A percentile compares a stretch with the other conserved stretches of the same genome.
These are phyloP conservation scores for Diaphora mendica DNA, from an alignment of 2,888 invertebrate species.

Conservation along the genomic window DNA sequence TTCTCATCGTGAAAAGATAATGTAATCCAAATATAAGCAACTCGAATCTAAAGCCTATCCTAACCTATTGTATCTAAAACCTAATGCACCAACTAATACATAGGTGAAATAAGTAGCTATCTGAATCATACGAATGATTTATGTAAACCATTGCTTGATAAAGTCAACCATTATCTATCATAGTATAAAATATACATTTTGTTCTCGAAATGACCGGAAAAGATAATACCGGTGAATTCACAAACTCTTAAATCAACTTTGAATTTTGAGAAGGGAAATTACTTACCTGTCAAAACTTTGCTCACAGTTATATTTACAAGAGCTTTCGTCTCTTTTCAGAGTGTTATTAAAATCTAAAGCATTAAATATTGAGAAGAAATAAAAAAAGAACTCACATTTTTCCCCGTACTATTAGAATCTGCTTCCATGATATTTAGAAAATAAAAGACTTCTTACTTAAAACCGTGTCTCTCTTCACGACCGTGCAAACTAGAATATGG, in stretches of 20 bases:
- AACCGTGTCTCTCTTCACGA: constrained; percentile 54
- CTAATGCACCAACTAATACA: not conserved
- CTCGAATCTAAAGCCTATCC: too few species aligned
- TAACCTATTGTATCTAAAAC: not conserved
- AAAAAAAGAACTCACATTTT: constrained; percentile 65
- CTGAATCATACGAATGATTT: not conserved
- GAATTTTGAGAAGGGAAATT: constrained; percentile 41
- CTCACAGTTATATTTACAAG: constrained; percentile 40
- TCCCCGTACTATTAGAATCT: constrained; percentile 53
- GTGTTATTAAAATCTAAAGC: constrained; percentile 16
- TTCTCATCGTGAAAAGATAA: too few species aligned
- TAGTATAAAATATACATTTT: constrained; percentile 33
- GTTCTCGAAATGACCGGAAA: constrained; percentile 35
- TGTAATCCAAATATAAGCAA: not conserved
- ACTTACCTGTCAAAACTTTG: constrained; percentile 48
- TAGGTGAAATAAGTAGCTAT: not conserved
- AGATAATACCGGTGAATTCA: constrained; percentile 40
- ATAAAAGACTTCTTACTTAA: not conserved
- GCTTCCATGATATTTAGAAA: constrained; percentile 57
- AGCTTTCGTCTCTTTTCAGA: constrained; percentile 21
- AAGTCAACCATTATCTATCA: constrained; percentile 17
- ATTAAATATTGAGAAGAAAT: constrained; percentile 14
- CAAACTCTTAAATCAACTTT: constrained; percentile 33
- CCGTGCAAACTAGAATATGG: constrained; percentile 65
- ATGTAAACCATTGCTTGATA: constrained; percentile 14